Evolutionary conservation across 2,797 vertebrate species (phyloP), one percentile per base, ranked within the genome.

Genomic region (Meriones psammophilus): DNA sequence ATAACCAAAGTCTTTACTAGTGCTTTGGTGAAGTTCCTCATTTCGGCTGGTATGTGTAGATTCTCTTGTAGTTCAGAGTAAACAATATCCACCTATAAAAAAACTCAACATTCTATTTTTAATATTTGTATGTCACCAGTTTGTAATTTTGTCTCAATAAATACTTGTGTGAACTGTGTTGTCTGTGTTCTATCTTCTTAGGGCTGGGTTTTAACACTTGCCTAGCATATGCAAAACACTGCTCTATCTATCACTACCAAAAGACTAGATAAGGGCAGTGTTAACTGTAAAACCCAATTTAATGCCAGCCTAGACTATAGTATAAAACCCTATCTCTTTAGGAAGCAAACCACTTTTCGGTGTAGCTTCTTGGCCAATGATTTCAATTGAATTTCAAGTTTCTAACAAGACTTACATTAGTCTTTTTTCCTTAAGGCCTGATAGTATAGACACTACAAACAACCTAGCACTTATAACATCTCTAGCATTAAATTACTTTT

Each of bases 91-190:
- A 83, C 39, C 33, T 88, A 71, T 58, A 94, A 95, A 85, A 85
- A 71, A 84, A 92, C 36, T 64, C 62, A 88, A 30, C 90, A 88
- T 95, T 96, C 92, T 94, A 84, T 95, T 96, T 97, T 97, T 94
- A 96, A 69, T 94, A 94, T 96, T 96, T 96, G 77, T 97, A 96
- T 77, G 80, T 88, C 80, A 96, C 54, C 76, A 81, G 9, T 97
- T 97, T 98, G 96, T 97, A 97, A 74, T 96, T 56, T 81, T 94
- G 79, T 94, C 92, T 96, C 91, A 98, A 97, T 97, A 98, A 97
- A 98, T 91, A 92, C 79, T 85, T 92, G 33, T 24, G 56, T 92
- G 88, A 92, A 71, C 56, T 81, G 5, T 69, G 50, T 71, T n/a
- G 20, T 94, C 60, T 94, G 60, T 68, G 22, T 73, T 73, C 50